Evolutionary conservation across 2,888 invertebrate species (phyloP).

Genomic region (Cyaniris semiargus): DNA sequence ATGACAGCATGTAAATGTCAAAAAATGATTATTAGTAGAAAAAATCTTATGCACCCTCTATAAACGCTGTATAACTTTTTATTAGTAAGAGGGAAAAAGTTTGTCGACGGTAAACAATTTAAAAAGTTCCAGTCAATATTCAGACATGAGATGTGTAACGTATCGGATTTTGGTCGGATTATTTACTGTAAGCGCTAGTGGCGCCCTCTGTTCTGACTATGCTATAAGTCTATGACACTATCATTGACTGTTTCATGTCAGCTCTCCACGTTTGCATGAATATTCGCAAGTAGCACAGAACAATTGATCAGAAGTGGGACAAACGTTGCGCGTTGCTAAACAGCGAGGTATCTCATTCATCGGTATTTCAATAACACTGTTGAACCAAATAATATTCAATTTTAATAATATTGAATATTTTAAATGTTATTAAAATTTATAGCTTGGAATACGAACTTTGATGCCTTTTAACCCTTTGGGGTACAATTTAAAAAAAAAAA

Average conservation of each 20-base stretch:
- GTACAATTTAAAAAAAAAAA: not conserved
- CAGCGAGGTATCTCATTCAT: constrained; percentile 1
- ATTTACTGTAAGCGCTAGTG: no score
- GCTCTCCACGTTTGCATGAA: not conserved
- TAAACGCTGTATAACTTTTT: no score
- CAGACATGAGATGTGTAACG: no score
- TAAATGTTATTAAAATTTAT: not conserved
- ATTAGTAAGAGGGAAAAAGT: no score
- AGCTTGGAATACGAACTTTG: not conserved
- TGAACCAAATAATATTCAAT: not conserved
- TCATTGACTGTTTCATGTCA: not conserved
- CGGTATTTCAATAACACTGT: not conserved
- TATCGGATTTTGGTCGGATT: no score
- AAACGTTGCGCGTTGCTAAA: constrained; percentile 22
- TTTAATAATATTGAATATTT: not conserved
- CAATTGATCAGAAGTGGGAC: not conserved
- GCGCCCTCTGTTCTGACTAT: no score
- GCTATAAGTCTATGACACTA: not conserved
- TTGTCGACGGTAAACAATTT: no score
- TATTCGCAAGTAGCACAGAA: constrained; percentile 9
- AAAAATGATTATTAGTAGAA: no score
- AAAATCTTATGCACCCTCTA: no score
- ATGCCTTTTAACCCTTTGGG: not conserved
- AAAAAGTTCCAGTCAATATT: no score
- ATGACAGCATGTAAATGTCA: no score